Percentiles rank a stretch among this genome's conserved stretches.
Evolutionary conservation across 2,797 vertebrate species (phyloP).

Genomic region (Taenioides sp.): DNA sequence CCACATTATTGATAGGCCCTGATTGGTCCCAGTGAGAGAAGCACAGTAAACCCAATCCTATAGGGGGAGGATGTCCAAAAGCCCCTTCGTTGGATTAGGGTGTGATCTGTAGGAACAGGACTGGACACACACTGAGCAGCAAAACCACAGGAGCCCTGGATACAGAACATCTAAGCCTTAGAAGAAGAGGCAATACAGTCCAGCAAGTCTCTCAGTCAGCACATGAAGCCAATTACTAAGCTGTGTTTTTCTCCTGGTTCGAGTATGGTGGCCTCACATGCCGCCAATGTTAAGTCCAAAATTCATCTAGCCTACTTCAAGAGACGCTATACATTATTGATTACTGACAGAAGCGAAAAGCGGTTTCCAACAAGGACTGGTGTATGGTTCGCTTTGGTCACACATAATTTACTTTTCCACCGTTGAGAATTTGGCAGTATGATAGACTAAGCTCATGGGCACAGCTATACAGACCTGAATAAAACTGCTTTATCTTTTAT

Average conservation of each 20-base stretch:
- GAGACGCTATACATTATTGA: slow-evolving; percentile 27
- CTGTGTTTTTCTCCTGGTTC: slow-evolving; percentile 42
- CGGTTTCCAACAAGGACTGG: neutral
- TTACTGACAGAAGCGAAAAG: slow-evolving; percentile 17
- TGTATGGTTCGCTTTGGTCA: slow-evolving; percentile 1
- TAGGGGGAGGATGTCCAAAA: slow-evolving; percentile 40
- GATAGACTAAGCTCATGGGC: neutral
- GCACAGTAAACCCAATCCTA: slow-evolving; percentile 51
- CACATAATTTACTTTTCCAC: slow-evolving; percentile 1
- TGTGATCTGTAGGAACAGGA: slow-evolving; percentile 60
- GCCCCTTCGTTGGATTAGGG: slow-evolving; percentile 59
- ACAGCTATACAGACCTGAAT: neutral
- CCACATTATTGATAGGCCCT: slow-evolving; percentile 40
- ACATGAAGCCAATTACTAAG: slow-evolving; percentile 55
- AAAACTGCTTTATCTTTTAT: neutral
- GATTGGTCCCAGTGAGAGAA: slow-evolving; percentile 72
- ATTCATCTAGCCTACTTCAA: slow-evolving; percentile 13
- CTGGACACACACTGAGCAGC: slow-evolving; percentile 65
- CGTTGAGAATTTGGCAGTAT: neutral
- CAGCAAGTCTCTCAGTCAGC: slow-evolving; percentile 44
- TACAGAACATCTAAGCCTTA: slow-evolving; percentile 63
- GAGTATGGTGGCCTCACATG: slow-evolving; percentile 33
- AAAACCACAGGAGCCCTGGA: slow-evolving; percentile 61
- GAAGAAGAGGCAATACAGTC: slow-evolving; percentile 48
- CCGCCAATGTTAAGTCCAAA: slow-evolving; percentile 37